A percentile compares a stretch with the other conserved stretches of the same genome.
These are phyloP conservation scores for Gallinago stenura DNA, from an alignment of 2,797 vertebrate genomes.

Conservation along the genomic window DNA sequence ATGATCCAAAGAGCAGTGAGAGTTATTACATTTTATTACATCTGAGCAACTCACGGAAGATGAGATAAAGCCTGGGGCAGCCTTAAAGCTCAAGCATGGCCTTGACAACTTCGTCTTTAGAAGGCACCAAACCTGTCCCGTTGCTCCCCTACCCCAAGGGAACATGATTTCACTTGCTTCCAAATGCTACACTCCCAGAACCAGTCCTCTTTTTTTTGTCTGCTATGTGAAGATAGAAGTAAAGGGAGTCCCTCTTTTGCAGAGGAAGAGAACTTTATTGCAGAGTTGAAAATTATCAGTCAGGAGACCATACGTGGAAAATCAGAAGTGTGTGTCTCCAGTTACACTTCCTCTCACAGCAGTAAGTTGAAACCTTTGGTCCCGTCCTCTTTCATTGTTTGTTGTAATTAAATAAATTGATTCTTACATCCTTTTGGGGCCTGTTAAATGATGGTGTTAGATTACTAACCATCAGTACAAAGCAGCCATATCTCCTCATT, in stretches of 20 bases:
- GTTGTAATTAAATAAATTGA: not conserved
- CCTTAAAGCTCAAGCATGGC: not conserved
- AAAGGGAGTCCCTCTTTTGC: not conserved
- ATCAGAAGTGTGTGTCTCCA: not conserved
- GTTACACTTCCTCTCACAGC: not conserved
- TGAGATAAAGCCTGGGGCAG: not conserved
- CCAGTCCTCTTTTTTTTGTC: not conserved
- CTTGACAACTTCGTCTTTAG: not conserved
- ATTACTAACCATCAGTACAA: not conserved
- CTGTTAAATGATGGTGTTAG: not conserved
- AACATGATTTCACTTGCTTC: not conserved
- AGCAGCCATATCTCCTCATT: not conserved
- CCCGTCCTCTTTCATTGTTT: not conserved
- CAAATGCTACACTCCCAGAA: accelerated
- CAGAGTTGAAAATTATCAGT: not conserved
- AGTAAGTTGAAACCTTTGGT: not conserved
- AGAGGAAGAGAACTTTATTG: not conserved
- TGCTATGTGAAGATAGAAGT: not conserved
- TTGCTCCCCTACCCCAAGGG: not conserved
- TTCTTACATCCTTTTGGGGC: not conserved
- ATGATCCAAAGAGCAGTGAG: accelerated
- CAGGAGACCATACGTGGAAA: not conserved
- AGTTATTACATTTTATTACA: not conserved
- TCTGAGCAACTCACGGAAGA: not conserved
- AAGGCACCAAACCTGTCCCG: not conserved